Evolutionary conservation across 2,888 invertebrate genomes (phyloP).

Genomic region (Sesia apiformis): DNA sequence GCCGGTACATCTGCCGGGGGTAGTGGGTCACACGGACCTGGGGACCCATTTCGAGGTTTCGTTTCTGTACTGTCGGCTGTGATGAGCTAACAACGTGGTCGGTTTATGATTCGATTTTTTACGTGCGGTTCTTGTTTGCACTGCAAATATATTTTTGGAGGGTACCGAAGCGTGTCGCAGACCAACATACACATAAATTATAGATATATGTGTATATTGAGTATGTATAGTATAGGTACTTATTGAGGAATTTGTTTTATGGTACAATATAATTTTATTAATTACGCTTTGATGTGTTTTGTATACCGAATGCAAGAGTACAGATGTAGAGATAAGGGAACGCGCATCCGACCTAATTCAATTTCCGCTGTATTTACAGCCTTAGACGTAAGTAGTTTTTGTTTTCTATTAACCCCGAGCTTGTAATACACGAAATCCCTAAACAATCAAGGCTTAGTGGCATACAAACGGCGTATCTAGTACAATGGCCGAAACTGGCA

Average conservation of each 20-base stretch:
- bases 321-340: conserved; percentile 23
- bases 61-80: conserved; percentile 42
- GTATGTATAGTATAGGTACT: too few relatives aligned
- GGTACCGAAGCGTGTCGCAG: too few relatives aligned
- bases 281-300: too few relatives aligned
- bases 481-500: conserved; percentile 64
- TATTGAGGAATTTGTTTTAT: too few relatives aligned
- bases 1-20: conserved; percentile 56
- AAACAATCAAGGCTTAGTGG: conserved; percentile 61
- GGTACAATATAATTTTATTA: too few relatives aligned
- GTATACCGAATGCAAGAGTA: too few relatives aligned
- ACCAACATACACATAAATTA: too few relatives aligned
- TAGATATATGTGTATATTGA: too few relatives aligned
- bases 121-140: conserved; percentile 1
- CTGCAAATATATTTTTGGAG: too few relatives aligned
- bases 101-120: conserved; percentile 54
- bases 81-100: conserved; percentile 49
- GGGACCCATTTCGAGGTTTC: conserved; percentile 61
- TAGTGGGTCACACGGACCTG: conserved; percentile 29
- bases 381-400: conserved; percentile 28
- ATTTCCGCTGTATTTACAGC: conserved; percentile 38
- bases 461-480: conserved; percentile 58
- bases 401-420: conserved; percentile 45
- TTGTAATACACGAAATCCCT: conserved; percentile 53
- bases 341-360: conserved; percentile 27